Base-by-base conservation (phyloP, 1,140 invertebrate species). In the Anoplolepis gracilipes region DNA sequence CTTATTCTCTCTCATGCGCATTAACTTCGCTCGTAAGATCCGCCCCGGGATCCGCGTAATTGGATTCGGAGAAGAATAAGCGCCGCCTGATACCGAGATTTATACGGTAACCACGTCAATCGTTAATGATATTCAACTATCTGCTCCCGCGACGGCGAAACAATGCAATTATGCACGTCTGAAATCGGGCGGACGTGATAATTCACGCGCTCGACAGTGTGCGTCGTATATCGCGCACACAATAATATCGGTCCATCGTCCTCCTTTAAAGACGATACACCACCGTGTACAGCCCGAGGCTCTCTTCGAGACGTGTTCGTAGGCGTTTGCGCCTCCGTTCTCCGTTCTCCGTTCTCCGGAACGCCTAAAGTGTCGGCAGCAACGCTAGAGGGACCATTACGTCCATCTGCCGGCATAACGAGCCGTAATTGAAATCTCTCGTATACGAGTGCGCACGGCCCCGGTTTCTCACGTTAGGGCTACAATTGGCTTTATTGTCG, bases 391-490 rank as follows among this genome's bases (percentile, higher is more conserved):
- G 81, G 81, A 85, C 90, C 92, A 93, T 93, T 93, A 93, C 90
- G 91, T 84, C 90, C 92, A 93, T 93, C 92, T 93, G 92, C 91
- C 78, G 90, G 85, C 90, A 88, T 93, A 93, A 93, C 92, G 92
- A 92, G 90, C 85, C 90, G 90, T 92, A 93, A 93, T 93, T 93
- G 92, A 93, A 93, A 93, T 93, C 92, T 90, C 91, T 90, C 89
- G 75, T 88, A 85, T 64, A 81, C 61, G 85, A 84, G 81, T 87
- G 78, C 72, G 59, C 57, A 87, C 65, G 77, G 67, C 42, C 75
- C 77, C 89, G 77, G 77, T 92, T 92, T 92, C 92, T 92, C 92
- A 92, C 92, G 92, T 91, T 90, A 86, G 88, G 84, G 87, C 78
- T 85, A 87, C 91, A 92, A 93, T 93, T 92, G 92, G 90, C 92